These are phyloP conservation scores for Drosophila parvula DNA, from an alignment of 1,140 invertebrate species.

Conservation along the genomic window DNA sequence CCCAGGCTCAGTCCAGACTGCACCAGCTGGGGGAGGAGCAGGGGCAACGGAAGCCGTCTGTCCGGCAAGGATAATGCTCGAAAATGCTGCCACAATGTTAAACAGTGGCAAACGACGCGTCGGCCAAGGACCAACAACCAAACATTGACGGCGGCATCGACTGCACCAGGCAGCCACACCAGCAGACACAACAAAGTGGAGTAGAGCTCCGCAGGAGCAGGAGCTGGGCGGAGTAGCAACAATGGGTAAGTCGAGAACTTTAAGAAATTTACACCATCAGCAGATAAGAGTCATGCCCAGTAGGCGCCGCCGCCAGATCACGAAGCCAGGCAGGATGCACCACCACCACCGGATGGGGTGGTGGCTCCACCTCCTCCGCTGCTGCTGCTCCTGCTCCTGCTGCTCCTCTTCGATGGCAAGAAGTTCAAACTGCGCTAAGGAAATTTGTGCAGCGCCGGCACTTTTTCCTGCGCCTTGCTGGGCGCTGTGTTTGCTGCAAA, in stretches of 20 bases:
- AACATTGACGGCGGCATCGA: constrained; percentile 13
- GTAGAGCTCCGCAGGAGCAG: constrained; percentile 3
- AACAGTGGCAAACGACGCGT: constrained; percentile 29
- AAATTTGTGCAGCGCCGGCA: constrained; percentile 69
- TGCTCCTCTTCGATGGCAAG: constrained; percentile 19
- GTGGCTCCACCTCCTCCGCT: neutral
- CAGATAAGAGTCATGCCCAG: constrained; percentile 70
- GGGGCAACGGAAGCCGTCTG: constrained; percentile 2
- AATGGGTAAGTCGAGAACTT: constrained; percentile 73
- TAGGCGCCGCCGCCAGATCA: constrained; percentile 49
- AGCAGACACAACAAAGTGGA: constrained; percentile 22
- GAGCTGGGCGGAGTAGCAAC: constrained; percentile 39
- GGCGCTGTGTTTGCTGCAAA: constrained; percentile 64
- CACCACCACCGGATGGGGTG: neutral
- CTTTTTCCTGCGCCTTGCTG: constrained; percentile 48
- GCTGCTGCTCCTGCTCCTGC: neutral
- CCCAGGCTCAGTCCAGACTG: constrained; percentile 14
- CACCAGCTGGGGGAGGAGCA: constrained; percentile 4
- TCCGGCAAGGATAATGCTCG: constrained; percentile 28
- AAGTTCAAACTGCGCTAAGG: constrained; percentile 72
- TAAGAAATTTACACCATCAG: constrained; percentile 82
- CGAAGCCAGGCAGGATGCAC: constrained; percentile 22
- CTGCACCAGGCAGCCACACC: neutral
- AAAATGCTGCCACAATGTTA: constrained; percentile 47
- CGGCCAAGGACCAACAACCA: constrained; percentile 23